phyloP scores from a whole-genome alignment of 2,113 vertebrate species.

The Chloropsis cyanopogon region DNA sequence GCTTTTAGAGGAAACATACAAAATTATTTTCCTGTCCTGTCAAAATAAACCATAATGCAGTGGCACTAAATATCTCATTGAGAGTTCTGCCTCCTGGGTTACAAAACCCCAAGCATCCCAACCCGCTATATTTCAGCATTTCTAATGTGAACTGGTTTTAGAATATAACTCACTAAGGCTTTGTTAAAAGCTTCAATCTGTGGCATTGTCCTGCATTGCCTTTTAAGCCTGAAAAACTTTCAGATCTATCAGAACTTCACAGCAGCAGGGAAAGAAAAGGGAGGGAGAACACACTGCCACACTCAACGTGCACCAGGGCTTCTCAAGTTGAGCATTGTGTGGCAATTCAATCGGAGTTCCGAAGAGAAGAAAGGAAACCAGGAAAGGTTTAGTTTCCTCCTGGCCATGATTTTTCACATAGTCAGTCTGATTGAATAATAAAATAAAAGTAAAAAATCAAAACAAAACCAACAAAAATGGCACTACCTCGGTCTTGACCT shows the following conservation, averaged over 20 bases:
- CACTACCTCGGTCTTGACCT: neutral
- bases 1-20: neutral
- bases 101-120: neutral
- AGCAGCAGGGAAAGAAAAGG: neutral
- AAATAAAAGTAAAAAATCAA: neutral
- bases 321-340: neutral
- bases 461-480: neutral
- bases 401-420: rapidly evolving
- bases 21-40: neutral
- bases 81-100: neutral
- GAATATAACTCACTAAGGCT: neutral
- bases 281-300: neutral
- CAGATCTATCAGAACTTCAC: rapidly evolving
- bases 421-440: neutral
- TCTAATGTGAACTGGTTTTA: neutral
- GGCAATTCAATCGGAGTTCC: neutral
- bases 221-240: neutral
- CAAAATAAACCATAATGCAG: neutral
- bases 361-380: neutral
- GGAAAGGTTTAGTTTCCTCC: neutral
- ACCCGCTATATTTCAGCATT: neutral
- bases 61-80: neutral
- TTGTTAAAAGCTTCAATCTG: neutral
- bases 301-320: neutral
- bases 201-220: neutral